Evolutionary conservation across 2,888 invertebrate genomes (phyloP).

Genomic region (Teleiodes luculella): DNA sequence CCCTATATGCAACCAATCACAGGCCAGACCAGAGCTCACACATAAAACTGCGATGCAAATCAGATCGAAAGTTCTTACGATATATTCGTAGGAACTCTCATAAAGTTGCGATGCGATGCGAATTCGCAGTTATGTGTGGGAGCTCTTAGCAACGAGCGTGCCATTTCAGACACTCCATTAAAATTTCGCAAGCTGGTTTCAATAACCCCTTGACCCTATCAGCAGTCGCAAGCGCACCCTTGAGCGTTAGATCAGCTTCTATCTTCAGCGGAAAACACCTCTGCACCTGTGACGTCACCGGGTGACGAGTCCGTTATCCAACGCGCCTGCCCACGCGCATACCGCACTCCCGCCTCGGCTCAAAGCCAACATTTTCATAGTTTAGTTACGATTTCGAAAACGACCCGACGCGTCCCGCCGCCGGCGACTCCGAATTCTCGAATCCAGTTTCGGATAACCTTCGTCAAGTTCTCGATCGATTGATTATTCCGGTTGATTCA

Average conservation of each 20-base stretch:
- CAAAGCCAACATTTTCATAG: constrained; percentile 72
- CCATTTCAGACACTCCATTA: not conserved
- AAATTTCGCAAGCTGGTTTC: not conserved
- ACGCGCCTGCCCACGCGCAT: constrained; percentile 69
- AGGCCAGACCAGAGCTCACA: too few species aligned
- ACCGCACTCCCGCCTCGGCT: constrained; percentile 70
- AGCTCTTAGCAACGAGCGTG: too few species aligned
- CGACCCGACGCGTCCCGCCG: constrained; percentile 79
- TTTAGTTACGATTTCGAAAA: constrained; percentile 79
- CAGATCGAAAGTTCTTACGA: too few species aligned
- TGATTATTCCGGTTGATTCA: constrained; percentile 28
- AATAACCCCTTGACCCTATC: constrained; percentile 3
- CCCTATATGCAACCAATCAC: not conserved
- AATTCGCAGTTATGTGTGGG: too few species aligned
- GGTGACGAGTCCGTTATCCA: constrained; percentile 65
- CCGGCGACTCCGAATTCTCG: constrained; percentile 70
- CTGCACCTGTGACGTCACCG: constrained; percentile 66
- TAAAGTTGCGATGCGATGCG: too few species aligned
- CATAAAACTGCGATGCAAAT: too few species aligned
- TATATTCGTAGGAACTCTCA: too few species aligned
- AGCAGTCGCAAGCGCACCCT: constrained; percentile 1
- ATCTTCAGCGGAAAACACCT: constrained; percentile 76
- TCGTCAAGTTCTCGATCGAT: constrained; percentile 63
- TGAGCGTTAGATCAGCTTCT: constrained; percentile 56
- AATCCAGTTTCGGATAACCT: constrained; percentile 59